Evolutionary conservation across 2,888 invertebrate genomes (phyloP).

Genomic region (Helobdella robusta): DNA sequence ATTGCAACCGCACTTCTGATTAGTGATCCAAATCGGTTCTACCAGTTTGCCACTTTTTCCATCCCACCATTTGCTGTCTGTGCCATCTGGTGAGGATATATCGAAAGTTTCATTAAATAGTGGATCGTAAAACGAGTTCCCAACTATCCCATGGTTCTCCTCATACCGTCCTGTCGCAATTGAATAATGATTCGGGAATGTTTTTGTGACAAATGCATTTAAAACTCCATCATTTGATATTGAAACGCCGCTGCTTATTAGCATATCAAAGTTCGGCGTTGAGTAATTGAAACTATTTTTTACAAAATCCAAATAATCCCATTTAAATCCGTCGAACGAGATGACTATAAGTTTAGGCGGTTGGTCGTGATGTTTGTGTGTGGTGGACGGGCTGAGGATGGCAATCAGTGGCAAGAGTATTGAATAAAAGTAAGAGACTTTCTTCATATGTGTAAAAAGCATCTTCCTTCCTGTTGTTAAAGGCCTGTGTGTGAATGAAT

Average conservation of each 20-base stretch:
- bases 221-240: conserved; percentile 49
- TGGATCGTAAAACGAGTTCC: conserved; percentile 58
- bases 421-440: too few species aligned
- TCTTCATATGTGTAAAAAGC: too few species aligned
- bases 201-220: conserved; percentile 56
- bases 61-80: conserved; percentile 52
- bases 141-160: conserved; percentile 63
- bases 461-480: too few species aligned
- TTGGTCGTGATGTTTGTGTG: conserved; percentile 23
- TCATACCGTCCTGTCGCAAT: conserved; percentile 58
- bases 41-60: conserved; percentile 31
- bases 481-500: too few species aligned
- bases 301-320: conserved; percentile 57
- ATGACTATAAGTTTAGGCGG: conserved; percentile 56
- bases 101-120: conserved; percentile 37
- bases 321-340: conserved; percentile 64
- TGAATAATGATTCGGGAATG: conserved; percentile 66
- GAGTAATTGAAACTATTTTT: conserved; percentile 36
- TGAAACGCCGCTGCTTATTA: conserved; percentile 57
- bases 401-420: too few species aligned
- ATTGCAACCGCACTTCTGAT: conserved; percentile 53
- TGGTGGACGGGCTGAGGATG: too few species aligned
- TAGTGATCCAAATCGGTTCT: conserved; percentile 48
- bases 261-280: conserved; percentile 56
- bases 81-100: conserved; percentile 35